Conservation (phyloP, 2,797 vertebrate genomes). For the Cossypha dichroa region DNA sequence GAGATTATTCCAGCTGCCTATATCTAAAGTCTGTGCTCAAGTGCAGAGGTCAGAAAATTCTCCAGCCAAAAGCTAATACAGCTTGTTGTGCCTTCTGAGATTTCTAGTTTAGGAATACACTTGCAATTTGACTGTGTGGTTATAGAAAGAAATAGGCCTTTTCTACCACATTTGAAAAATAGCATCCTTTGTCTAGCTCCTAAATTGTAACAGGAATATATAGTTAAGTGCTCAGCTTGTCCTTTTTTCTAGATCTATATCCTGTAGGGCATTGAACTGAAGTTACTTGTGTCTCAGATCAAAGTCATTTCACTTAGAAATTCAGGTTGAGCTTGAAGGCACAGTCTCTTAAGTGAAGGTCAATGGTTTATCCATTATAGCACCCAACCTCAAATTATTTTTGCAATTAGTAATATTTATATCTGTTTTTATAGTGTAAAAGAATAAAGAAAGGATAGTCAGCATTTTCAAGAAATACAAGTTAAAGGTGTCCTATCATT, state of each 20-base stretch:
- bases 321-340: slow-evolving; percentile 63
- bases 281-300: slow-evolving; percentile 71
- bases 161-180: slow-evolving; percentile 44
- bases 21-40: slow-evolving; percentile 27
- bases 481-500: slow-evolving; percentile 78
- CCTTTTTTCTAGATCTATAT: slow-evolving; percentile 57
- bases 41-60: slow-evolving; percentile 50
- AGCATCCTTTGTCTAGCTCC: background rate
- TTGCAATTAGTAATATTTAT: slow-evolving; percentile 76
- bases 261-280: slow-evolving; percentile 66
- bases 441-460: slow-evolving; percentile 73
- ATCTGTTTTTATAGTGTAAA: slow-evolving; percentile 76
- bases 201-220: slow-evolving; percentile 38
- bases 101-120: slow-evolving; percentile 34
- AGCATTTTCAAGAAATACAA: slow-evolving; percentile 79
- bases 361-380: slow-evolving; percentile 71
- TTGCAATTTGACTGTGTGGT: slow-evolving; percentile 15
- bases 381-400: slow-evolving; percentile 68
- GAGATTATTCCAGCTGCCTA: slow-evolving; percentile 25
- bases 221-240: slow-evolving; percentile 22
- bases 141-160: slow-evolving; percentile 7
- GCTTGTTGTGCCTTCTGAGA: slow-evolving; percentile 10
- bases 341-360: slow-evolving; percentile 68
- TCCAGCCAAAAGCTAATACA: slow-evolving; percentile 53
- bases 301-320: slow-evolving; percentile 70